Conservation (phyloP, 2,113 vertebrate species). For the Oreochromis spilurus region DNA sequence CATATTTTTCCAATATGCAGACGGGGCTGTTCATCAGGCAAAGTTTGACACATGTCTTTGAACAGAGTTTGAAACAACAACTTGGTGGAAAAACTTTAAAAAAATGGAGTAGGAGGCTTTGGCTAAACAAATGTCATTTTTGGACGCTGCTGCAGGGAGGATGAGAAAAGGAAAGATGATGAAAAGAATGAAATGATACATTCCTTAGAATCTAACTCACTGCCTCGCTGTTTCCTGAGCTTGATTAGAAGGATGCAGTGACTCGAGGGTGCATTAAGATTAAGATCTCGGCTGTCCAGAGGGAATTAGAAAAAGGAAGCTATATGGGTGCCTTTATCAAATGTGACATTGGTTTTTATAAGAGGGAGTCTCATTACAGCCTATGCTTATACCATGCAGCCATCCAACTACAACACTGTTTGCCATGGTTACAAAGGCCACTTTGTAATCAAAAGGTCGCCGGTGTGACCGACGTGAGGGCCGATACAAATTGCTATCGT, state of each 20-base stretch:
- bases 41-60: slow-evolving; percentile 58
- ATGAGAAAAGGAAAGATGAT: slow-evolving; percentile 50
- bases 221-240: slow-evolving; percentile 45
- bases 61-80: slow-evolving; percentile 54
- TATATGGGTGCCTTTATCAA: slow-evolving; percentile 37
- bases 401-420: background rate
- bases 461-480: background rate
- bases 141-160: slow-evolving; percentile 36
- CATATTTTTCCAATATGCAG: slow-evolving; percentile 66
- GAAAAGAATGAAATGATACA: slow-evolving; percentile 55
- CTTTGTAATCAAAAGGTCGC: background rate
- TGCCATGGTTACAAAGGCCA: background rate
- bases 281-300: slow-evolving; percentile 42
- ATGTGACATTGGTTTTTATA: slow-evolving; percentile 29
- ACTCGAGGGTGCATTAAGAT: slow-evolving; percentile 52
- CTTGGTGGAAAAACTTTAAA: slow-evolving; percentile 27
- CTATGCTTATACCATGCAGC: background rate
- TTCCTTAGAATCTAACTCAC: slow-evolving; percentile 46
- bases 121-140: slow-evolving; percentile 65
- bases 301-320: slow-evolving; percentile 44
- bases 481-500: background rate
- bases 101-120: slow-evolving; percentile 18
- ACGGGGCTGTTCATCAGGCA: slow-evolving; percentile 37
- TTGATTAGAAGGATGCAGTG: slow-evolving; percentile 61
- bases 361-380: slow-evolving; percentile 29